Evolutionary conservation across 35 echinoderm and acorn worm species (phyloP), one percentile per base, ranked within the genome.

Genomic region (Ophiothrix spiculata): DNA sequence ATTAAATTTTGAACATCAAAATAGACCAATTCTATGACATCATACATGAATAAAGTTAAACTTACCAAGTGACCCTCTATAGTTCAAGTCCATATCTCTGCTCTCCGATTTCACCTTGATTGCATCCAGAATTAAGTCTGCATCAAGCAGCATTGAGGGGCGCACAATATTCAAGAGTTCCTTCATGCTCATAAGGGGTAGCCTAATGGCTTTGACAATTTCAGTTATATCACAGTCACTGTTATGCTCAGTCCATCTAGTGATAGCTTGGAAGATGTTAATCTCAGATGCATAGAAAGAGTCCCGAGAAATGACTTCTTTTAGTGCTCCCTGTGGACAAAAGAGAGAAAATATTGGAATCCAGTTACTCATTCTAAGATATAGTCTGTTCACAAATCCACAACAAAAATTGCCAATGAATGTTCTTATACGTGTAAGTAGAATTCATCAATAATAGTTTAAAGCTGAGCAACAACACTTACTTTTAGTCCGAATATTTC

Each of bases 251-350:
- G 80, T 86, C 95, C 95, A 98, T 29, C 49, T 39, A 35, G 85
- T 76, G 3, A 94, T 89, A 0, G 95, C 95, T 74, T 77, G 60
- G 86, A 98, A 94, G 36, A 98, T 94, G 35, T 90, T 79, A 46
- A 98, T 93, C 81, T 98, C 95, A 40, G 81, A 75, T 63, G 95
- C 95, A 81, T 93, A 98, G 39, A 98, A 98, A 23, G 95, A 98
- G 41, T 98, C 87, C 42, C 95, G 87, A 15, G 95, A 94, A 10
- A 98, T 98, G 13, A 98, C 95, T 32, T 98, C 95, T 79, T 89
- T 98, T 40, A 98, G 46, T 40, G 95, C 95, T 37, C 88, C 84
- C 95, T 98, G 64, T 45, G 36, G 37, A 39, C 37, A 31, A 85
- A 85, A 31, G 39, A 28, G 28, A n/a, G n/a, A n/a, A n/a, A n/a